These are phyloP conservation scores for Musca vetustissima DNA, from an alignment of 1,140 invertebrate species.

Conservation along the genomic window DNA sequence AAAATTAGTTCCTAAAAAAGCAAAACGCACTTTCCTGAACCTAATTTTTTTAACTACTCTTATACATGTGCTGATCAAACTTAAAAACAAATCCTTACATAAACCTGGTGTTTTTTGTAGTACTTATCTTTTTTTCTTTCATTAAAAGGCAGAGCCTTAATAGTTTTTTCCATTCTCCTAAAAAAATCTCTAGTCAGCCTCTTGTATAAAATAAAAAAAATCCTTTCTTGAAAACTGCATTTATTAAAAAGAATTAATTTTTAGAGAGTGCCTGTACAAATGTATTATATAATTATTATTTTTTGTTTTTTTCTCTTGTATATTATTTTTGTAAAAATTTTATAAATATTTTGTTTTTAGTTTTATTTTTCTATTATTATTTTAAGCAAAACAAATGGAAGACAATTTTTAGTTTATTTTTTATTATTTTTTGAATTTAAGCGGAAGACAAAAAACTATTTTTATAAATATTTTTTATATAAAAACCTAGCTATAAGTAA, in stretches of 20 bases:
- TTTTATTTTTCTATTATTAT: conserved; percentile 7
- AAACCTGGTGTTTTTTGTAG: conserved; percentile 12
- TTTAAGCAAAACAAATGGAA: neutral
- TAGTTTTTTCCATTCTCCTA: neutral
- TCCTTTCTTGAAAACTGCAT: neutral
- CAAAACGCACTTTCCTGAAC: conserved; percentile 14
- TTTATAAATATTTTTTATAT: conserved; percentile 6
- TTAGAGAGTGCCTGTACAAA: conserved; percentile 21
- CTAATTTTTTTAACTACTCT: neutral
- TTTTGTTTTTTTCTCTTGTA: neutral
- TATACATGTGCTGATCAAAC: neutral
- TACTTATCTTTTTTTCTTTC: neutral
- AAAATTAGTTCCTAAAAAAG: conserved; percentile 55
- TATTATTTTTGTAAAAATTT: neutral
- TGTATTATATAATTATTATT: conserved; percentile 13
- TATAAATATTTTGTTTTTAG: neutral
- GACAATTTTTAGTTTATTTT: neutral
- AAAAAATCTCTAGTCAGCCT: conserved; percentile 15
- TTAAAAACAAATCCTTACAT: neutral
- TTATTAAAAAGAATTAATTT: neutral
- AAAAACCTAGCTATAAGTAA: neutral
- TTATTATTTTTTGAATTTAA: neutral
- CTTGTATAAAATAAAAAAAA: neutral
- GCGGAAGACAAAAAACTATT: conserved; percentile 7
- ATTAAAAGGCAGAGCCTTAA: conserved; percentile 8